These are phyloP conservation scores for Litoditis marina DNA, from an alignment of 2,888 invertebrate genomes.

Conservation along the genomic window DNA sequence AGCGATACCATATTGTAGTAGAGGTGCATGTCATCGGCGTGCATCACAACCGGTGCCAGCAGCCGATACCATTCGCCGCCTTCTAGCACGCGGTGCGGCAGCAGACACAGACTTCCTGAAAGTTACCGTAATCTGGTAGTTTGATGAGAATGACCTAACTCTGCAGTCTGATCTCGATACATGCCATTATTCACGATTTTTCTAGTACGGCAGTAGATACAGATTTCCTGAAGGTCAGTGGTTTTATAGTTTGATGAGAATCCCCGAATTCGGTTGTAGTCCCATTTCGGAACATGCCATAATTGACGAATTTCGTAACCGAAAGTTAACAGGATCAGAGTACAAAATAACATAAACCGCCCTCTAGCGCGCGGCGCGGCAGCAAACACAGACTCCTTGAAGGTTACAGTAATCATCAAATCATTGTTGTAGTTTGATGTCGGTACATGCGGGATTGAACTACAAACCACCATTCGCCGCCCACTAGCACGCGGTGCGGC, in stretches of 20 bases:
- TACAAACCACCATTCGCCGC: slow-evolving; percentile 64
- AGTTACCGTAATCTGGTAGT: neutral
- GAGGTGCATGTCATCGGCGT: slow-evolving; percentile 70
- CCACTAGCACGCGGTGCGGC: slow-evolving; percentile 14
- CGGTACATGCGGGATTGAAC: no score
- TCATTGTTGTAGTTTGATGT: no score
- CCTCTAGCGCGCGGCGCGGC: slow-evolving; percentile 14
- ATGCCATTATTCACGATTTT: no score
- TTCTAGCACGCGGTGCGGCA: slow-evolving; percentile 16
- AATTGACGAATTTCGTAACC: no score
- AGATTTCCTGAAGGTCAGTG: no score
- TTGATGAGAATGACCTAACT: no score
- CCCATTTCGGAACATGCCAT: no score
- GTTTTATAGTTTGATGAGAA: no score
- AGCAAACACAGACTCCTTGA: slow-evolving; percentile 20
- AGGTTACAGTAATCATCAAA: slow-evolving; percentile 6
- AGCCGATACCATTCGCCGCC: slow-evolving; percentile 65
- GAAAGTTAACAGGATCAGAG: no score
- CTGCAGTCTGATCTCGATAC: no score
- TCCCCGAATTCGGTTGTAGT: no score
- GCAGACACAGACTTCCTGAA: slow-evolving; percentile 21
- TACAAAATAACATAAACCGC: slow-evolving; percentile 64
- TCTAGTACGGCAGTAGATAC: no score
- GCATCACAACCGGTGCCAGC: slow-evolving; percentile 68
- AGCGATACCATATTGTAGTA: slow-evolving; percentile 72